phyloP scores from a whole-genome alignment of 1,140 invertebrate genomes.

The Drosophila quadrilineata region DNA sequence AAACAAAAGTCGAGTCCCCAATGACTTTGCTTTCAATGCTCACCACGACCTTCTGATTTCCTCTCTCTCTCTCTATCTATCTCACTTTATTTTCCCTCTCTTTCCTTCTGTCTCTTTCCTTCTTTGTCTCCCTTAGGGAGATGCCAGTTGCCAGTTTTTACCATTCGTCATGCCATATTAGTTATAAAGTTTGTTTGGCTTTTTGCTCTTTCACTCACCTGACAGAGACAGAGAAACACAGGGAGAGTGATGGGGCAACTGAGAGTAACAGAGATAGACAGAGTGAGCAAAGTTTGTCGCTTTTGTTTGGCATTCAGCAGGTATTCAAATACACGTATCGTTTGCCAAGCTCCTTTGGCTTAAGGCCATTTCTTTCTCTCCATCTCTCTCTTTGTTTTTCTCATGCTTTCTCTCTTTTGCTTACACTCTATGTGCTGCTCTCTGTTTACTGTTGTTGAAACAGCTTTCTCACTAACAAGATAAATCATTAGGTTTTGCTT shows the following conservation, averaged over 20 bases:
- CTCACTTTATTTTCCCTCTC: too few species aligned
- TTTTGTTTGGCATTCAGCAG: constrained; percentile 28
- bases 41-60: too few species aligned
- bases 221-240: too few species aligned
- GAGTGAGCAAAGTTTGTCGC: constrained; percentile 21
- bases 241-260: too few species aligned
- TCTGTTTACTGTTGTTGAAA: not conserved
- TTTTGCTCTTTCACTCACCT: too few species aligned
- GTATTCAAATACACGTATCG: constrained; percentile 31
- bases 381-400: not conserved
- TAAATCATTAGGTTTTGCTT: constrained; percentile 39
- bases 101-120: too few species aligned
- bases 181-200: constrained; percentile 29
- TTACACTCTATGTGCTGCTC: too few species aligned
- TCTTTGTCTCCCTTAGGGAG: constrained; percentile 8
- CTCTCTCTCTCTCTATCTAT: too few species aligned
- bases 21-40: constrained; percentile 23
- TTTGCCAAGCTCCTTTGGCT: not conserved
- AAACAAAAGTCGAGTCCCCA: constrained; percentile 3
- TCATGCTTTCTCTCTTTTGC: not conserved
- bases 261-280: too few species aligned
- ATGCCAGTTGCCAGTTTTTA: constrained; percentile 18
- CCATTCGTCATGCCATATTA: constrained; percentile 44
- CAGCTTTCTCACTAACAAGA: constrained; percentile 31
- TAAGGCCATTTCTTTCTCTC: too few species aligned